Evolutionary conservation across 2,113 vertebrate genomes (phyloP), one percentile per base, ranked within the genome.

Genomic region (Otis tarda): DNA sequence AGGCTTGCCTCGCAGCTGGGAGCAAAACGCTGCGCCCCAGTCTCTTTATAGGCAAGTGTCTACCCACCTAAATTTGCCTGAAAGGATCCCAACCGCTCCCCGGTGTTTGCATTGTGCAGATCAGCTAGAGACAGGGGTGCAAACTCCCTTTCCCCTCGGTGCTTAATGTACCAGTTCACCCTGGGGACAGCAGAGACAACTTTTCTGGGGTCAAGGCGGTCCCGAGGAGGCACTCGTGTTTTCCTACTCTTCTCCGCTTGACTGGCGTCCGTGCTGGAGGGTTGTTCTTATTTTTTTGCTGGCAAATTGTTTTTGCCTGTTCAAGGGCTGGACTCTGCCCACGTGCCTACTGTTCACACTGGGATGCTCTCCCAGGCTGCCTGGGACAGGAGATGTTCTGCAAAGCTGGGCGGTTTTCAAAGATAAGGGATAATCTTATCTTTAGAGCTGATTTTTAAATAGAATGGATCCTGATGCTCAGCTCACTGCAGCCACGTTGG

Each of bases 221-320:
- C 17, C 53, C 0, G 0, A 69, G 27, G 19, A 86, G 41, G 16
- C 10, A 20, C 9, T 74, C 0, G 0, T 25, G 19, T 52, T 79
- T 83, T 60, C 67, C 49, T 83, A 50, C 37, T 60, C 27, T 69
- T 59, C 6, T 76, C 18, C 23, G 14, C 30, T 71, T 73, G 53
- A 23, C 33, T 0, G 2, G 19, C 1, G 5, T 25, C n/a, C 20
- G 4, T 35, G 8, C 12, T 18, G 25, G 30, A 56, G 23, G n/a
- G 24, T 45, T 52, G 18, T 35, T 90, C 53, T 31, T 37, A 31
- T 35, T 90, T 76, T 30, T n/a, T 41, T 88, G 49, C 77, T 76
- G 49, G 33, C 39, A 73, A 56, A 85, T 28, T 16, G 27, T 14
- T 71, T 94, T 92, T 85, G 11, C 52, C 31, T 47, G 20, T n/a